phyloP scores from a whole-genome alignment of 2,797 vertebrate genomes.

The Scleropages formosus region DNA sequence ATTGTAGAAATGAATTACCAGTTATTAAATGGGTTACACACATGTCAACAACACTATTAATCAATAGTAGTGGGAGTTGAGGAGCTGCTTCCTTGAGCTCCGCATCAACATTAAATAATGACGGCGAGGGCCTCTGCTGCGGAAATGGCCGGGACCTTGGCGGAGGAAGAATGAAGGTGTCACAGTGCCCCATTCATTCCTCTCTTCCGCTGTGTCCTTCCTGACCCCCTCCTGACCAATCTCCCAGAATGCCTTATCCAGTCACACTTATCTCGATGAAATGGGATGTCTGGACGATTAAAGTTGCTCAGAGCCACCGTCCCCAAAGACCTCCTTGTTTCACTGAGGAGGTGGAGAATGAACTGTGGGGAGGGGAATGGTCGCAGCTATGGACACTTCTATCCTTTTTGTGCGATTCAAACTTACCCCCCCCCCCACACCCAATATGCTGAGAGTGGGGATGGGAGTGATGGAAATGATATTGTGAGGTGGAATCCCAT shows the following conservation, averaged over 20 bases:
- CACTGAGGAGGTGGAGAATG: conserved; percentile 18
- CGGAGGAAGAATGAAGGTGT: conserved; percentile 23
- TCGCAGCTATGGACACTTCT: background rate
- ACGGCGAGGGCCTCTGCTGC: background rate
- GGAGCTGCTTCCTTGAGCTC: background rate
- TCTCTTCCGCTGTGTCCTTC: background rate
- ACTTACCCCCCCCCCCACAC: background rate
- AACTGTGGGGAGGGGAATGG: background rate
- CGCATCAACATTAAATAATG: conserved; percentile 21
- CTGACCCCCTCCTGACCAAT: background rate
- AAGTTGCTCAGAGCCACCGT: background rate
- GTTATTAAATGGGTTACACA: conserved; percentile 25
- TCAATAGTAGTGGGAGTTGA: conserved; percentile 11
- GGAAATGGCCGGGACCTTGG: background rate
- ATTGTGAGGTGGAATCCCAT: background rate
- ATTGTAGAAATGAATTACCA: conserved; percentile 19
- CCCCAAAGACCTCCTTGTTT: conserved; percentile 13
- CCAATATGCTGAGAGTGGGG: background rate
- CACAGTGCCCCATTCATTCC: conserved; percentile 15
- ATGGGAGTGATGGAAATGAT: background rate
- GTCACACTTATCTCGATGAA: background rate
- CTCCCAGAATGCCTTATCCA: conserved; percentile 8
- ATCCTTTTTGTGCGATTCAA: background rate
- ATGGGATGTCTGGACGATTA: conserved; percentile 23
- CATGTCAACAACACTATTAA: conserved; percentile 25